Conservation (phyloP, 1,140 invertebrate species). For the Notospermus geniculatus region DNA sequence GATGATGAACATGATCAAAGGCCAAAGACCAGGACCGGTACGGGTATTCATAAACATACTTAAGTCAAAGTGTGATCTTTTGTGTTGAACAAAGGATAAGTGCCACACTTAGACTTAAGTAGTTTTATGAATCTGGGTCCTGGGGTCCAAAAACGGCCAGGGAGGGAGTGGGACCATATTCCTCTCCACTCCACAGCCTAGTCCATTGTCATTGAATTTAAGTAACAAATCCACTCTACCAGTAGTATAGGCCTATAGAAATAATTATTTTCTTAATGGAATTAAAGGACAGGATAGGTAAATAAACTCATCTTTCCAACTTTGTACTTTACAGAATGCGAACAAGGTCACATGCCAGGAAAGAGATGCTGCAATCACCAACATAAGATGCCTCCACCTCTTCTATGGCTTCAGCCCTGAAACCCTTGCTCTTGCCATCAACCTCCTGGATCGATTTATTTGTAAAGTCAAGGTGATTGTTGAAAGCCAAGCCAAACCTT, state of each 20-base stretch:
- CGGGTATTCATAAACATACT: no score
- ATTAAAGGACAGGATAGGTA: no score
- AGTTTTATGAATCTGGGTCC: no score
- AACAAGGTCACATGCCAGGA: slow-evolving; percentile 12
- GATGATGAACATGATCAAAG: no score
- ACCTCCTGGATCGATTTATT: slow-evolving; percentile 25
- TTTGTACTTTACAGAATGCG: slow-evolving; percentile 8
- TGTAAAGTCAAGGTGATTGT: slow-evolving; percentile 27
- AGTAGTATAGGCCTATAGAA: not conserved
- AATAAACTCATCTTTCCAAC: not conserved
- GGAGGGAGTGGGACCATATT: not conserved
- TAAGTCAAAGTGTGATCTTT: no score
- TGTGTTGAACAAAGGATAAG: no score
- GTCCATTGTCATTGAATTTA: not conserved
- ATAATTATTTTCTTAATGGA: not conserved
- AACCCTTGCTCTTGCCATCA: slow-evolving; percentile 22
- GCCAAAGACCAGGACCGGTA: no score
- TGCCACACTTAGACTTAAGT: no score
- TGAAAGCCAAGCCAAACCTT: no score
- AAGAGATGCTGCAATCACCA: slow-evolving; percentile 18
- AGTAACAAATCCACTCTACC: not conserved
- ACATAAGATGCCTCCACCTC: slow-evolving; percentile 19
- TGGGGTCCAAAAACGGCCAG: not conserved
- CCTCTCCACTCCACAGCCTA: not conserved
- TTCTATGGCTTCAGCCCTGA: slow-evolving; percentile 24